A percentile compares a stretch with the other conserved stretches of the same genome.
phyloP scores from a whole-genome alignment of 2,113 vertebrate genomes.

The Ochotona curzoniae region DNA sequence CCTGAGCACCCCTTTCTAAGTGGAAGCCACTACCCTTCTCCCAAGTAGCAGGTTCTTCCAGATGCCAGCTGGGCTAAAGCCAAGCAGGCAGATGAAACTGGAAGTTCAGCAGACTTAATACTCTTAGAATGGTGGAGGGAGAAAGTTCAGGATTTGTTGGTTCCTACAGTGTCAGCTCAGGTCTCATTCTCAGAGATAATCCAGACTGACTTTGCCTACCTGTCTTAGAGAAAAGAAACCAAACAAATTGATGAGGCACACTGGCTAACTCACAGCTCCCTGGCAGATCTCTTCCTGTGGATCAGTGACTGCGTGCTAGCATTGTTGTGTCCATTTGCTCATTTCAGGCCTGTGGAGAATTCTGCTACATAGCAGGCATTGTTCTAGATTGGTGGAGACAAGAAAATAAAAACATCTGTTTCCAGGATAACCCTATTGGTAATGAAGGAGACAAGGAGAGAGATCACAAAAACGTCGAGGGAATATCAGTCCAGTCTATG shows the following conservation, averaged over 20 bases:
- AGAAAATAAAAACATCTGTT: not conserved
- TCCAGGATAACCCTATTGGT: not conserved
- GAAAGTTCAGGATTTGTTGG: not conserved
- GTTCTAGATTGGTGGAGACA: not conserved
- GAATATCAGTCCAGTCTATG: not conserved
- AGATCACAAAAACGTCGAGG: not conserved
- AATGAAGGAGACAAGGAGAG: not conserved
- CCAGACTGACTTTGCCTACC: not conserved
- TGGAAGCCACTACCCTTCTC: not conserved
- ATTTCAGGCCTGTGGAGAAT: not conserved
- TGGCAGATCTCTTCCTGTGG: not conserved
- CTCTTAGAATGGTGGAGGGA: not conserved
- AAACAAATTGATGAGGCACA: not conserved
- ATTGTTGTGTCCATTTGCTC: not conserved
- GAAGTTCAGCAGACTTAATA: not conserved
- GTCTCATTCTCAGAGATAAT: not conserved
- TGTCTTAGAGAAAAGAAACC: not conserved
- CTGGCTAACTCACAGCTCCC: not conserved
- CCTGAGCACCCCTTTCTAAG: not conserved
- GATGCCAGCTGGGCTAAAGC: slow-evolving; percentile 43
- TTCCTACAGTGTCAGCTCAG: not conserved
- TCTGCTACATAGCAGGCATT: not conserved
- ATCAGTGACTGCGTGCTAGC: not conserved
- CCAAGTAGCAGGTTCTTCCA: not conserved
- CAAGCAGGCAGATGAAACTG: slow-evolving; percentile 50